A percentile compares a stretch with the other conserved stretches of the same genome.
phyloP scores from a whole-genome alignment of 1,140 invertebrate genomes.

The Oncopeltus fasciatus region DNA sequence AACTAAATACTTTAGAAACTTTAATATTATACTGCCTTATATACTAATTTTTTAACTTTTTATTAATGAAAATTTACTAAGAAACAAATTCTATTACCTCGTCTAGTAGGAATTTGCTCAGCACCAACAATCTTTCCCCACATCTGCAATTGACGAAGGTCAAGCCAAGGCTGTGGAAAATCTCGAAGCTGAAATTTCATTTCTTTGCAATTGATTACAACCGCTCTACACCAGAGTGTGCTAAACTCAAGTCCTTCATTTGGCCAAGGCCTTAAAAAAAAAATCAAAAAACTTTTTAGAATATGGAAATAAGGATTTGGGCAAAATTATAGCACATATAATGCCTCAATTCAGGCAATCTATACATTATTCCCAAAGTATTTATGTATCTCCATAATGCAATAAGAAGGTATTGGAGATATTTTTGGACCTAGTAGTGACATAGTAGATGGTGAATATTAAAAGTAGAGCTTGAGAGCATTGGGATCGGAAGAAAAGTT shows the following conservation, averaged over 20 bases:
- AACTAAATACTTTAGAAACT: not conserved
- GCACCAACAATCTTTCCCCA: slow-evolving; percentile 84
- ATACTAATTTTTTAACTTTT: too few relatives aligned
- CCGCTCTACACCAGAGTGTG: slow-evolving; percentile 81
- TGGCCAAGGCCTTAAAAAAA: slow-evolving; percentile 60
- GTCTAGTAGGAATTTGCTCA: slow-evolving; percentile 64
- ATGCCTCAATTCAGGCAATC: too few relatives aligned
- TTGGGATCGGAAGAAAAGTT: too few relatives aligned
- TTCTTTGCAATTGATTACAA: slow-evolving; percentile 62
- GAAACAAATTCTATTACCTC: too few relatives aligned
- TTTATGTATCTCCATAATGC: too few relatives aligned
- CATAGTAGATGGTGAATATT: too few relatives aligned
- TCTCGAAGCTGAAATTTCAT: slow-evolving; percentile 86
- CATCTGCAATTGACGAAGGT: slow-evolving; percentile 65
- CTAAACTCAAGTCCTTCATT: slow-evolving; percentile 79
- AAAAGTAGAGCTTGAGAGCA: too few relatives aligned
- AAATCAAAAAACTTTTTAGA: not conserved
- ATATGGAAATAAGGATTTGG: not conserved
- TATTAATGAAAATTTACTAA: too few relatives aligned
- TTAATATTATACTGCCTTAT: too few relatives aligned
- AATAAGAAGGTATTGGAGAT: too few relatives aligned
- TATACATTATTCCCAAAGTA: too few relatives aligned
- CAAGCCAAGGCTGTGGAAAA: slow-evolving; percentile 82
- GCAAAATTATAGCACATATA: not conserved
- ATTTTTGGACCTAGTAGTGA: too few relatives aligned